Evolutionary conservation across 2,113 vertebrate genomes (phyloP).

Genomic region (Hoplias malabaricus): DNA sequence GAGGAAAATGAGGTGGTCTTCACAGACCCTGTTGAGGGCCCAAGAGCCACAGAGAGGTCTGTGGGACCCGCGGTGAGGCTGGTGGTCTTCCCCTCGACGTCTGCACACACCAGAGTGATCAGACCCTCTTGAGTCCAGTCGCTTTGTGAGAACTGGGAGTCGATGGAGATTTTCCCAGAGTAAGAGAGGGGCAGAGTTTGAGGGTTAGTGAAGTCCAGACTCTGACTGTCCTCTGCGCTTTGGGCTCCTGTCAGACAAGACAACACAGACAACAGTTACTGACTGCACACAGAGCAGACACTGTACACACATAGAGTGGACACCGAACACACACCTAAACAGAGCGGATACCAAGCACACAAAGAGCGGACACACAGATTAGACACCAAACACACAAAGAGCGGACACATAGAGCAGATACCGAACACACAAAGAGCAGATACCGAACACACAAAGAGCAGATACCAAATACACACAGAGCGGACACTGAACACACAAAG

Average conservation of each 20-base stretch:
- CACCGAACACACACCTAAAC: too few species aligned
- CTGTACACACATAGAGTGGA: too few species aligned
- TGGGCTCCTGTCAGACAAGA: slow-evolving; percentile 69
- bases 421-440: too few species aligned
- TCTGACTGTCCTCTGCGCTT: slow-evolving; percentile 65
- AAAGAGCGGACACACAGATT: too few species aligned
- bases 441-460: too few species aligned
- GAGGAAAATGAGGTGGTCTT: too few species aligned
- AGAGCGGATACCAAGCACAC: too few species aligned
- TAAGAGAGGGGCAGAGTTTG: slow-evolving; percentile 84
- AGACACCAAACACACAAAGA: too few species aligned
- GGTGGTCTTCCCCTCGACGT: slow-evolving; percentile 76
- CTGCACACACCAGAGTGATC: slow-evolving; percentile 84
- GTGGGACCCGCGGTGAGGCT: slow-evolving; percentile 69
- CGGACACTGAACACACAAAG: too few species aligned
- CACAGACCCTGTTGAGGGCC: slow-evolving; percentile 80
- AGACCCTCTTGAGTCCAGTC: slow-evolving; percentile 83
- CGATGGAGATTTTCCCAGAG: slow-evolving; percentile 87
- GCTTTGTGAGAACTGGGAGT: slow-evolving; percentile 75
- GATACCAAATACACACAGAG: too few species aligned
- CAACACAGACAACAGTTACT: not conserved
- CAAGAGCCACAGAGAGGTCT: slow-evolving; percentile 67
- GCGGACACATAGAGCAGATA: too few species aligned
- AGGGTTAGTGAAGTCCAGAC: slow-evolving; percentile 70
- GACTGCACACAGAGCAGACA: too few species aligned